Percentiles rank a stretch among this genome's conserved stretches.
Evolutionary conservation across 2,797 vertebrate genomes (phyloP).

Genomic region (Sebastes goodei): DNA sequence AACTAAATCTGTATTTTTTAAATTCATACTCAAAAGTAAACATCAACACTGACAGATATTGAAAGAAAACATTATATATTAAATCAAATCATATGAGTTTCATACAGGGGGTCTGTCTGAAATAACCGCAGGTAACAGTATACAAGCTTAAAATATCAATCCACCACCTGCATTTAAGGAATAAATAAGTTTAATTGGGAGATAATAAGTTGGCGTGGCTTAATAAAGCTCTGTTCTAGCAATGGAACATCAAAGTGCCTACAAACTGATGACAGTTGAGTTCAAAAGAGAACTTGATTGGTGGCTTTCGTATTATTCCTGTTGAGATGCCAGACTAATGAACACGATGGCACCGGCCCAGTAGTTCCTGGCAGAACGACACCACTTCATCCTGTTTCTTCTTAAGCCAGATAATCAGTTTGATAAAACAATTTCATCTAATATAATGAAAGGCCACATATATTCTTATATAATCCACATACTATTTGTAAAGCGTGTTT

Average conservation of each 20-base stretch:
- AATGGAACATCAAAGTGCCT: not conserved
- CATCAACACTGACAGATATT: too few relatives aligned
- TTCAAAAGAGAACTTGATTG: not conserved
- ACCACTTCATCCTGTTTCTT: not conserved
- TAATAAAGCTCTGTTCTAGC: not conserved
- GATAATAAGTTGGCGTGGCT: not conserved
- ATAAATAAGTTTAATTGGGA: not conserved
- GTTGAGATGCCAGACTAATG: not conserved
- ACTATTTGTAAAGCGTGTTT: slow-evolving; percentile 34
- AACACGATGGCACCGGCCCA: not conserved
- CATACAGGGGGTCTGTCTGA: not conserved
- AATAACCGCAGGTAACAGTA: not conserved
- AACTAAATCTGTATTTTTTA: too few relatives aligned
- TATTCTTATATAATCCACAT: not conserved
- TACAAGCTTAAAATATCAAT: not conserved
- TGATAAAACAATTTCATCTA: not conserved
- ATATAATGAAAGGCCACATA: not conserved
- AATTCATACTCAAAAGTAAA: too few relatives aligned
- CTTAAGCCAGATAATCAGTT: not conserved
- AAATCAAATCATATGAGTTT: too few relatives aligned
- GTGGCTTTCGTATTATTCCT: not conserved
- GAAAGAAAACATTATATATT: too few relatives aligned
- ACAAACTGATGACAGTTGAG: not conserved
- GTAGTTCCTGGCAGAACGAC: not conserved
- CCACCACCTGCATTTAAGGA: not conserved